A percentile compares a stretch with the other conserved stretches of the same genome.
These are phyloP conservation scores for Platyrinchus mystaceus DNA, from an alignment of 2,797 vertebrate genomes.

Conservation along the genomic window DNA sequence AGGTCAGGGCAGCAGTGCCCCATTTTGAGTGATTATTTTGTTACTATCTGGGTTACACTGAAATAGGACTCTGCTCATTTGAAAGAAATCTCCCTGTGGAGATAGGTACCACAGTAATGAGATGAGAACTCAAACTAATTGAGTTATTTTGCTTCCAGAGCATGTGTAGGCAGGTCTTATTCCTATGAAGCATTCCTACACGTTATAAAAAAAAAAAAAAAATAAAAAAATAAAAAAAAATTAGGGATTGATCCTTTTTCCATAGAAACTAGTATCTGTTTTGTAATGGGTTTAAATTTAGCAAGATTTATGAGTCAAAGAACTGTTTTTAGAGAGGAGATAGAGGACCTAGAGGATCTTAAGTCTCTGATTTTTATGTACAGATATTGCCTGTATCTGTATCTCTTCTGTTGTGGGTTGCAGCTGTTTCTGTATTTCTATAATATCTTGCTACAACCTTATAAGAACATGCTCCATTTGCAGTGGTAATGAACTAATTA, in stretches of 20 bases:
- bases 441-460: not conserved
- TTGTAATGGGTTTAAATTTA: not conserved
- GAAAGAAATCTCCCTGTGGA: not conserved
- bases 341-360: not conserved
- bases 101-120: not conserved
- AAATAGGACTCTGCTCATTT: not conserved
- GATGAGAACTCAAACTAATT: not conserved
- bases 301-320: not conserved
- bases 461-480: not conserved
- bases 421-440: not conserved
- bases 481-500: constrained; percentile 43
- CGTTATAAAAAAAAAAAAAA: not conserved
- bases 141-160: constrained; percentile 17
- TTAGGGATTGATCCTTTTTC: not conserved
- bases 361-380: not conserved
- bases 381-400: not conserved
- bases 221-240: not conserved
- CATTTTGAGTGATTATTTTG: constrained; percentile 35
- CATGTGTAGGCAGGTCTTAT: not conserved
- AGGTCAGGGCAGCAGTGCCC: not conserved
- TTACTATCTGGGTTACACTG: constrained; percentile 27
- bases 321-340: not conserved
- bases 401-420: not conserved
- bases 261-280: not conserved
- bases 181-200: not conserved